Base-by-base conservation (phyloP, 1,140 invertebrate species). In the Leptonema lineaticorne region DNA sequence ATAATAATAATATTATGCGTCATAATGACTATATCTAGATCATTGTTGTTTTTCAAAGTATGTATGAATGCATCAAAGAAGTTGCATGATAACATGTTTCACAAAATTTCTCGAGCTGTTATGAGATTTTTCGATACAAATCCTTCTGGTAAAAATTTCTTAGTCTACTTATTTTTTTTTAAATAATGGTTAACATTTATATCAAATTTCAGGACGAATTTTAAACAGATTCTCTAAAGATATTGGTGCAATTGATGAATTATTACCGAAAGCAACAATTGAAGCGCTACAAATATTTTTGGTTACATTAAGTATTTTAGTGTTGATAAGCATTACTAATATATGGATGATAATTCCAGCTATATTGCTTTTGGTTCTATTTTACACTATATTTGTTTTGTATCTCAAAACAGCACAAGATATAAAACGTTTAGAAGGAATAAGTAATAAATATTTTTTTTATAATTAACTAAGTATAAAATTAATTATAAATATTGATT, bases 101-200 rank as follows among this genome's bases (percentile, higher is more conserved):
- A 82, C 18, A 87, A 88, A 69, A 83, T 95, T 72, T 74, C 95
- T 3, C 82, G 86, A 71, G 86, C 91, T 0, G 87, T 88, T 0
- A 94, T 95, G 90, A 76, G 85, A 8, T 96, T 96, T 80, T 96
- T 95, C 75, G 90, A 96, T 73, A 85, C 83, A 0, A 96, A 92
- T 79, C 89, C 92, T 4, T 88, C 88, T 68, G 94, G 91, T 73
- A 76, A 75, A 8, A 56, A 63, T 45, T 66, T 41, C 46, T 26
- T 60, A 60, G 8, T 24, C 20, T 9, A 26, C 29, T 45, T 1
- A 63, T 45, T 33, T 7, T 28, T 5, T 8, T 26, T 2, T 28
- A 28, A 57, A 14, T 27, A 28, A 57, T 28, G 1, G 33, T n/a
- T 56, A 8, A 26, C 8, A 46, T 59, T 37, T 59, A 24, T n/a